Evolutionary conservation across 1,140 invertebrate genomes (phyloP).

Genomic region (Eufriesea mexicana): DNA sequence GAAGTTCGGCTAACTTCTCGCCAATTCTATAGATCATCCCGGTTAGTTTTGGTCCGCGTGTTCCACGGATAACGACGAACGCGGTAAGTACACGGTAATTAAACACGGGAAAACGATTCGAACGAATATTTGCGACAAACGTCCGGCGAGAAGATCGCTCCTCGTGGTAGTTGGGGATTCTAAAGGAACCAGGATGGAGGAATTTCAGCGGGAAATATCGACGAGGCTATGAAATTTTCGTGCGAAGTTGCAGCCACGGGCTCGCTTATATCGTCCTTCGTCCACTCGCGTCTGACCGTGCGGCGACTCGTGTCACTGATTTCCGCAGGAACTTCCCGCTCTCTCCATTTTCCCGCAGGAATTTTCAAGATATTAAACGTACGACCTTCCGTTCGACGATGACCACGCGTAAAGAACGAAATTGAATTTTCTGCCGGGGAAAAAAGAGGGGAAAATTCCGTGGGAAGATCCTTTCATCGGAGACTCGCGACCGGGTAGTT

Average conservation of each 20-base stretch:
- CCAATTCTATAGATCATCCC: neutral
- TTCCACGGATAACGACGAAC: neutral
- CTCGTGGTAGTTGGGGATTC: neutral
- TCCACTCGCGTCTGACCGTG: neutral
- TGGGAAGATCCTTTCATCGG: neutral
- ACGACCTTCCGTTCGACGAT: neutral
- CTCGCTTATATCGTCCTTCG: neutral
- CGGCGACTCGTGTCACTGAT: constrained; percentile 3
- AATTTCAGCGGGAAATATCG: constrained; percentile 1
- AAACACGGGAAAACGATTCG: neutral
- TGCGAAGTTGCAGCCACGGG: neutral
- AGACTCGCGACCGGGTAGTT: too few species aligned
- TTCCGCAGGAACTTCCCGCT: neutral
- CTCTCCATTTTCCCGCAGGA: neutral
- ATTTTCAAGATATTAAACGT: neutral
- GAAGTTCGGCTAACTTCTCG: constrained; percentile 3
- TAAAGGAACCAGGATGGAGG: neutral
- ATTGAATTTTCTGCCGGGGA: neutral
- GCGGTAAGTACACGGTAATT: constrained; percentile 2
- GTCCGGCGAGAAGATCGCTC: neutral
- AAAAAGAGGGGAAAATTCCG: neutral
- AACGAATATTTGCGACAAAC: neutral
- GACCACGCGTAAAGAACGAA: too few species aligned
- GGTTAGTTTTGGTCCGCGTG: neutral
- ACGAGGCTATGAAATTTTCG: constrained; percentile 12